Base-by-base conservation (phyloP, 2,888 invertebrate species). In the Subacronicta megacephala region DNA sequence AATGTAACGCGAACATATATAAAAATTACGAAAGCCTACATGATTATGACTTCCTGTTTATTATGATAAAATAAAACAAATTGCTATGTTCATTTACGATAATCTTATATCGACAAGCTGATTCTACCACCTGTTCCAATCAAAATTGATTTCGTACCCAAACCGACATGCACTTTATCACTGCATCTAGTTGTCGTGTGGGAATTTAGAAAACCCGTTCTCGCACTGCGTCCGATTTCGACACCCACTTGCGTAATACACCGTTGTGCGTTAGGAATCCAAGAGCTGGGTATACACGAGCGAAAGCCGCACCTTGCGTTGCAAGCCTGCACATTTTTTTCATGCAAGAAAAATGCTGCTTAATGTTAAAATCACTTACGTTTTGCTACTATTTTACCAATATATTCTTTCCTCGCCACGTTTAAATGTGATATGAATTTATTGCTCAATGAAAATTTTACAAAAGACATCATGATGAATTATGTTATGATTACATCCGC, bases 151-250 rank as follows among this genome's bases (percentile, higher is more conserved):
- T 41, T 13, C 20, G 35, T 36, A 44, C 47, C n/a, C 35, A 35
- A 50, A 50, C 20, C 44, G 29, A 56, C 41, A 60, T 78, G 78
- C 74, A 77, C 62, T 64, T 61, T 42, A 69, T 68, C 51, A 72
- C 42, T 75, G 79, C 77, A 79, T 72, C 73, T 62, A 66, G 66
- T 44, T 57, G 63, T 62, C 61, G 68, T 72, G 69, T 76, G 80
- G 72, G 81, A 81, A 80, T 80, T 81, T 76, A 81, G 75, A 77
- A 79, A 81, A 79, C 79, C 65, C 72, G 79, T 78, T 77, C 53
- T 69, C 46, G 61, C 42, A 62, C 60, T 76, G 72, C 70, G 74
- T 73, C 62, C 49, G 54, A 70, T 82, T 79, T 80, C 81, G 74
- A 81, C 76, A 81, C 17, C 23, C 26, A 43, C 62, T 81, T 81